Percentiles rank a stretch among this genome's conserved stretches.
These are phyloP conservation scores for Goniozus legneri DNA, from an alignment of 1,140 invertebrate species.

Conservation along the genomic window DNA sequence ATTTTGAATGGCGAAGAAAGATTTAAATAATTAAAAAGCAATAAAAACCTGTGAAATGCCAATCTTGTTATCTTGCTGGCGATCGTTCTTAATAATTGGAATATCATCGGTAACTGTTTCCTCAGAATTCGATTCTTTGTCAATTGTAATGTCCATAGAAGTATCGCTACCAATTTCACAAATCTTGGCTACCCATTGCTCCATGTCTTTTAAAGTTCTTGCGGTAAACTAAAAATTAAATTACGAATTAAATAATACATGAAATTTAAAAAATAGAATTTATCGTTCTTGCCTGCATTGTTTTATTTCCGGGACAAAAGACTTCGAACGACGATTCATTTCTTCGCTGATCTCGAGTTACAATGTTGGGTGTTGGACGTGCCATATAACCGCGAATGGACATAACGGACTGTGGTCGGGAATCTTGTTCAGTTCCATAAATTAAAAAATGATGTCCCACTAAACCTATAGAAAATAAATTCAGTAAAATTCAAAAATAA, in stretches of 20 bases:
- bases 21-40: too few species aligned
- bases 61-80: too few species aligned
- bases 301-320: conserved; percentile 37
- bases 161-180: conserved; percentile 21
- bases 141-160: too few species aligned
- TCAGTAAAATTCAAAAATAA: too few species aligned
- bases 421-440: conserved; percentile 37
- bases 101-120: too few species aligned
- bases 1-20: too few species aligned
- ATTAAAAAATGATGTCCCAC: conserved; percentile 39
- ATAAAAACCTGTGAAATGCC: too few species aligned
- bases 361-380: conserved; percentile 29
- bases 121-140: too few species aligned
- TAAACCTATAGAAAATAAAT: conserved; percentile 26
- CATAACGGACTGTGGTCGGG: conserved; percentile 28
- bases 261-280: too few species aligned
- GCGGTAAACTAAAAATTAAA: conserved; percentile 44
- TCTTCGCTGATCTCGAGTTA: conserved; percentile 32
- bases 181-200: conserved; percentile 40
- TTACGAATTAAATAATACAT: too few species aligned
- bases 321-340: conserved; percentile 44
- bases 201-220: conserved; percentile 37
- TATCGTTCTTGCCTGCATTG: too few species aligned
- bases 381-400: conserved; percentile 38
- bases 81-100: too few species aligned